These are phyloP conservation scores for Protobothrops flavoviridis DNA, from an alignment of 2,113 vertebrate species.

Conservation along the genomic window DNA sequence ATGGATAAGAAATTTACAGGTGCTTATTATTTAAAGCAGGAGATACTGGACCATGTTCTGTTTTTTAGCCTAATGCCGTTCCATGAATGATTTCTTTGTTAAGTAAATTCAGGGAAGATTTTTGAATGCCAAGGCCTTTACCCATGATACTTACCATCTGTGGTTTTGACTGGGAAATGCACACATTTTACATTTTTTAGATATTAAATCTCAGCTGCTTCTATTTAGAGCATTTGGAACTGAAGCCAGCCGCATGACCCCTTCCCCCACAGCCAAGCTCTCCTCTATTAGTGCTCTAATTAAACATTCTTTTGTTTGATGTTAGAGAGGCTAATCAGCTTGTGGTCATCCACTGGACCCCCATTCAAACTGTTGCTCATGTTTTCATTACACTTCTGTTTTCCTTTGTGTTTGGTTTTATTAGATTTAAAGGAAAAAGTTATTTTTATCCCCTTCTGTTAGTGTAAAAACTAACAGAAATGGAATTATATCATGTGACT, in stretches of 20 bases:
- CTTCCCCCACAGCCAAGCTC: not conserved
- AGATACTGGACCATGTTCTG: not conserved
- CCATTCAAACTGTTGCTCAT: not conserved
- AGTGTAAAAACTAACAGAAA: constrained; percentile 3
- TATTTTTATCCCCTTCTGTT: not conserved
- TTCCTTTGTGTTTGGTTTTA: not conserved
- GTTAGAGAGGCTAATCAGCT: not conserved
- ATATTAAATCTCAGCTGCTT: constrained; percentile 45
- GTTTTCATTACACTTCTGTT: constrained; percentile 18
- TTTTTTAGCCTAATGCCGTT: constrained; percentile 46
- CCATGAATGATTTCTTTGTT: constrained; percentile 50
- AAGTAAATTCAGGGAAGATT: constrained; percentile 38
- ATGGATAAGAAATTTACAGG: constrained; percentile 44
- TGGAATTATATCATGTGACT: not conserved
- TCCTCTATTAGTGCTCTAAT: constrained; percentile 26
- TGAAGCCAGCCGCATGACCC: constrained; percentile 19
- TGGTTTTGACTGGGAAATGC: constrained; percentile 33
- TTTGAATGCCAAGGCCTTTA: constrained; percentile 49
- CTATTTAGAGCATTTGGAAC: constrained; percentile 49
- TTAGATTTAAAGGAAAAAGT: not conserved
- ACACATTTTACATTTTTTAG: constrained; percentile 24
- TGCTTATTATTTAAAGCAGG: constrained; percentile 42
- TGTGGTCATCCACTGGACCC: constrained; percentile 7
- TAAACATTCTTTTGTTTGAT: constrained; percentile 28
- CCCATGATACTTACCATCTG: constrained; percentile 50